Evolutionary conservation across 2,113 vertebrate species (phyloP), one percentile per base, ranked within the genome.

Genomic region (Gymnarchus niloticus): DNA sequence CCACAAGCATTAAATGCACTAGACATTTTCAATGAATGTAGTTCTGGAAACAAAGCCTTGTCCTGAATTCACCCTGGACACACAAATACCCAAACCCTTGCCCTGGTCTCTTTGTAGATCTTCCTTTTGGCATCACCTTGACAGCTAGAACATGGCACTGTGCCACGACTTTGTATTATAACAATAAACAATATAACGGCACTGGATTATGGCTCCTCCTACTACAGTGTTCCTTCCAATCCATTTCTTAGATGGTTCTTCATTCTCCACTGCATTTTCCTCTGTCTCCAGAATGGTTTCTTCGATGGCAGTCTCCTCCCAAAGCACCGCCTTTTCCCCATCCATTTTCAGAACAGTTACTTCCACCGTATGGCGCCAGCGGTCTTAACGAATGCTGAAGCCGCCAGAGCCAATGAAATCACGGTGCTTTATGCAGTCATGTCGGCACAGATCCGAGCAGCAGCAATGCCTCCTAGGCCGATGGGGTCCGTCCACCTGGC

Each of bases 361-460:
- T 77, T 37, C 73, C 82, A 57, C 82, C 41, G 0, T n/a, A n/a
- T 82, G 81, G 81, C 51, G n/a, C 51, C 51, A 37, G 52, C 52
- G 5, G 51, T 23, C 52, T 56, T 56, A 82, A 54, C 17, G 28
- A 19, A 54, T 12, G 25, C 52, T 82, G n/a, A 19, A 23, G 12
- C 86, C 83, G 21, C 85, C 88, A 69, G 46, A 87, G 87, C 49
- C 93, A 89, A 92, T 93, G 90, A 91, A 91, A 89, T 73, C 91
- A 90, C 88, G 87, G 84, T 86, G 92, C 90, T 91, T 49, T 9
- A 87, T 83, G 93, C 77, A 81, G 77, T 81, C 23, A 1, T 56
- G 17, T 87, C 87, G 87, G 88, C 88, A 89, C 87, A 91, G 91
- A 92, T 51, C 49, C 69, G 78, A 56, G 48, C n/a, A 1, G 90